phyloP scores from a whole-genome alignment of 2,888 invertebrate genomes.

The Cheilosia pagana region DNA sequence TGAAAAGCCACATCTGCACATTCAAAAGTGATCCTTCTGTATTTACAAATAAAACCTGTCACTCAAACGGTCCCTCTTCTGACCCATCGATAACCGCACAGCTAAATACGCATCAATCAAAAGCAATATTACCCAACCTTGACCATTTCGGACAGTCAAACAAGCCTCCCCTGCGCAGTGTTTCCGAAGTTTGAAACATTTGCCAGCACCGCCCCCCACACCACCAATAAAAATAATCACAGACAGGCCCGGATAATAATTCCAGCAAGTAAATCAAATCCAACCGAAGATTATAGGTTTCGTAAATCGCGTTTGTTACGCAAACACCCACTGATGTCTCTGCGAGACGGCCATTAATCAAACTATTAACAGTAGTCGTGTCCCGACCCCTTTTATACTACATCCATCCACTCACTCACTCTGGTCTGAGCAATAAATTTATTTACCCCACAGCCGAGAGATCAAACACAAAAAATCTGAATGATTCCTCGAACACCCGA shows the following conservation, averaged over 20 bases:
- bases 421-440: conserved; percentile 68
- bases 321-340: conserved; percentile 68
- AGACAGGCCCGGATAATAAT: conserved; percentile 50
- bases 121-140: conserved; percentile 25
- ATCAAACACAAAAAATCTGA: conserved; percentile 64
- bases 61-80: not conserved
- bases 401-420: conserved; percentile 21
- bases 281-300: conserved; percentile 74
- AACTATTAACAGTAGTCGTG: conserved; percentile 82
- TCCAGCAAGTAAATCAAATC: conserved; percentile 67
- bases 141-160: conserved; percentile 48
- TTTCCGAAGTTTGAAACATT: conserved; percentile 29
- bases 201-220: conserved; percentile 56
- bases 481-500: conserved; percentile 79
- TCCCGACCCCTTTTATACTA: conserved; percentile 65
- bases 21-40: not conserved
- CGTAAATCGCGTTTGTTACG: conserved; percentile 60
- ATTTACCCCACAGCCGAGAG: conserved; percentile 58
- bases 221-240: conserved; percentile 68
- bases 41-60: not conserved
- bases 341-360: conserved; percentile 83
- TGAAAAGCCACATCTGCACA: no score
- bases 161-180: conserved; percentile 25
- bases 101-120: conserved; percentile 57
- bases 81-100: conserved; percentile 21